Base-by-base conservation (phyloP, 2,888 invertebrate genomes). In the Cheilosia pagana region DNA sequence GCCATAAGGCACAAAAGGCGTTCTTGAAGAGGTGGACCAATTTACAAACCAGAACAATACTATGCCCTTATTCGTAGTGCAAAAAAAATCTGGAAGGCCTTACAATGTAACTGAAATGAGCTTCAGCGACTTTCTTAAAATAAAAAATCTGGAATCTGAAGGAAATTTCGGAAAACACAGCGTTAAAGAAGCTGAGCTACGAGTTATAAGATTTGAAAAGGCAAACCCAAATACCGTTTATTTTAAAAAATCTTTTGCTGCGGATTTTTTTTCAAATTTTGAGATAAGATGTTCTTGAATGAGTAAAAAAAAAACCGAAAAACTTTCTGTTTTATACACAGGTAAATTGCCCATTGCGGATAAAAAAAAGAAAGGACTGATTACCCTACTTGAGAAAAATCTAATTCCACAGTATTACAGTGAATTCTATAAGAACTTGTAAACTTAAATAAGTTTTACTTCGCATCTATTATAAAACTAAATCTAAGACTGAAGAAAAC, bases 21-120 rank as follows among this genome's bases (percentile, higher is more conserved):
- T 25, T 25, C 25, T 2, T 25, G 0, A 25, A 25, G 25, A 25
- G 25, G 25, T 25, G 25, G 25, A 25, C 25, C 25, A 25, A 25
- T 25, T 25, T 25, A 25, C 6, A 25, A 25, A 6, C 25, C 25
- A 25, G 25, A 25, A 25, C 25, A 25, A 3, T 25, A 25, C 25
- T 25, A 25, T 25, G 25, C 5, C 25, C 39, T 39, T 39, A 39
- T 39, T 39, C 39, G 39, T 39, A 39, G 39, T 39, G 39, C 12
- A 39, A 39, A 39, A 39, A 10, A 39, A 39, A 39, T 19, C 45
- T 45, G 45, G 45, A 45, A 45, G 45, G 19, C 45, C 45, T 45
- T n/a, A 25, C 25, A 25, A 25, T 25, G 25, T 25, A 25, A 25
- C 25, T 25, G 5, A 25, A 25, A 25, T 25, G 25, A 25, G 25